Evolutionary conservation across 2,888 invertebrate species (phyloP).

Genomic region (Chaitophorus viminalis): DNA sequence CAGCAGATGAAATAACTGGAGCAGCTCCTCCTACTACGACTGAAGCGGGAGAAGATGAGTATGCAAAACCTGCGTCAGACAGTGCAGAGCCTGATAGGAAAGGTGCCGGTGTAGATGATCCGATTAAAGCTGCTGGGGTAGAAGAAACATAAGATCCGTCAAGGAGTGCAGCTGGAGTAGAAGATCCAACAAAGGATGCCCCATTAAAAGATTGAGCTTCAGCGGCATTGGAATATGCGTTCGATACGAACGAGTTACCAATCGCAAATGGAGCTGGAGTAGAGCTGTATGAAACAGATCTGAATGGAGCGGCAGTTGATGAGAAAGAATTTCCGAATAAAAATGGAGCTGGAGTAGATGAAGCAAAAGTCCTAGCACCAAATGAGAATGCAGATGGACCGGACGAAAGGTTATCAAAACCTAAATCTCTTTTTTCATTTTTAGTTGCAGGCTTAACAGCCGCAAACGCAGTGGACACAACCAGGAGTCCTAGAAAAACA

Average conservation of each 20-base stretch:
- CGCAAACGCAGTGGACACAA: conserved; percentile 46
- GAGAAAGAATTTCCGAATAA: conserved; percentile 31
- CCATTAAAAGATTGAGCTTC: neutral
- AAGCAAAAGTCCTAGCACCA: conserved; percentile 9
- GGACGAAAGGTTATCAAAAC: neutral
- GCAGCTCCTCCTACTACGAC: neutral
- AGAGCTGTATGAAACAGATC: conserved; percentile 8
- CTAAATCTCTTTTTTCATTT: neutral
- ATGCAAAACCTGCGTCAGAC: conserved; percentile 61
- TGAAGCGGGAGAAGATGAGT: conserved; percentile 24
- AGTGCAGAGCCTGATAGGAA: conserved; percentile 17
- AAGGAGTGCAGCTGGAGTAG: neutral
- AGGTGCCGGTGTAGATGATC: conserved; percentile 34
- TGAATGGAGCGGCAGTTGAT: conserved; percentile 38
- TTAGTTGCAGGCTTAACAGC: neutral
- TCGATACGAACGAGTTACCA: conserved; percentile 5
- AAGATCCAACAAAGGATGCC: neutral
- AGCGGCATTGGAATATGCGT: neutral
- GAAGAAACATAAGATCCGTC: conserved; percentile 29
- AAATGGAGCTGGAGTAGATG: conserved; percentile 39
- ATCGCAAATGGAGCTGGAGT: conserved; percentile 27
- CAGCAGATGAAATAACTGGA: conserved; percentile 47
- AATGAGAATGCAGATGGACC: conserved; percentile 29
- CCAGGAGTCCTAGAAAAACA: conserved; percentile 41
- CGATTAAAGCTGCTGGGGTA: neutral